Evolutionary conservation across 2,888 invertebrate species (phyloP).

Genomic region (Drosophila antonietae): DNA sequence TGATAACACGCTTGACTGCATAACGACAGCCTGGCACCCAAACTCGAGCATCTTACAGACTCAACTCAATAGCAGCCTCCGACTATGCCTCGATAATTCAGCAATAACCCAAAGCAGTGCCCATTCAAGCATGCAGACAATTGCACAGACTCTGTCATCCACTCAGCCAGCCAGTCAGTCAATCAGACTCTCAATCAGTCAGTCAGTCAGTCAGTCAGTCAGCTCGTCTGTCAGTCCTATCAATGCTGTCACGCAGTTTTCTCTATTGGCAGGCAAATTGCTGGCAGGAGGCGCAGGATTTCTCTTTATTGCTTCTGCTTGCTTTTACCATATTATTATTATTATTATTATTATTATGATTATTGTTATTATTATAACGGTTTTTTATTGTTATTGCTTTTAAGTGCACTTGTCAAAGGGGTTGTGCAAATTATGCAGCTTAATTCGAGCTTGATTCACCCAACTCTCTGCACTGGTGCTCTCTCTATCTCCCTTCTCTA

Average conservation of each 20-base stretch:
- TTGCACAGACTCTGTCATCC: slow-evolving; percentile 57
- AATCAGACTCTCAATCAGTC: slow-evolving; percentile 21
- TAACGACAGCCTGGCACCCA: slow-evolving; percentile 4
- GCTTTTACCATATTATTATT: slow-evolving; percentile 10
- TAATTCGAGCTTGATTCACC: slow-evolving; percentile 66
- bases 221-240: slow-evolving; percentile 26
- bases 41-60: background rate
- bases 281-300: slow-evolving; percentile 19
- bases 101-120: slow-evolving; percentile 51
- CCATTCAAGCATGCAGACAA: slow-evolving; percentile 72
- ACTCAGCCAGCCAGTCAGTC: slow-evolving; percentile 33
- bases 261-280: slow-evolving; percentile 73
- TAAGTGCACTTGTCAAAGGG: slow-evolving; percentile 74
- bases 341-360: slow-evolving; percentile 18
- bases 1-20: slow-evolving; percentile 75
- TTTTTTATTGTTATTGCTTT: slow-evolving; percentile 38
- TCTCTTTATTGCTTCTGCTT: background rate
- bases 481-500: background rate
- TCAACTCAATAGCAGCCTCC: background rate
- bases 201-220: slow-evolving; percentile 27
- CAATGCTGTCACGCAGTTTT: slow-evolving; percentile 61
- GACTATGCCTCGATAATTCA: slow-evolving; percentile 5
- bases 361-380: slow-evolving; percentile 10
- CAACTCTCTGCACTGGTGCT: background rate
- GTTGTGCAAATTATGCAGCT: slow-evolving; percentile 80